Percentiles rank a stretch among this genome's conserved stretches.
These are phyloP conservation scores for Engraulis encrasicolus DNA, from an alignment of 2,113 vertebrate genomes.

Conservation along the genomic window DNA sequence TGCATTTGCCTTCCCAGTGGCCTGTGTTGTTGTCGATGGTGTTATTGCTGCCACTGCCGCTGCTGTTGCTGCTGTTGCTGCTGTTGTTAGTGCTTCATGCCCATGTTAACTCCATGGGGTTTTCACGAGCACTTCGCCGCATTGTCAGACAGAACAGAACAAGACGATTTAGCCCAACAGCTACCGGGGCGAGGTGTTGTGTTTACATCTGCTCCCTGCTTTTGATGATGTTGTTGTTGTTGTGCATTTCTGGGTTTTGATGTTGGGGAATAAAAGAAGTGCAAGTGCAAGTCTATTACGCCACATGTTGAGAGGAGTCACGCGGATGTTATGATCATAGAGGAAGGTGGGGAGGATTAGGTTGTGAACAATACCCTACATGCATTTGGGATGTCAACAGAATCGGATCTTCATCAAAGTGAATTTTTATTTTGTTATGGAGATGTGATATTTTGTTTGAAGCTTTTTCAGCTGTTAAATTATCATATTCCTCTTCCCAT, in stretches of 20 bases:
- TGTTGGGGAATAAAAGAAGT: background rate
- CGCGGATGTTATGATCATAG: background rate
- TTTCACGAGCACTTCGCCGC: background rate
- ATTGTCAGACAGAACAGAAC: slow-evolving; percentile 1
- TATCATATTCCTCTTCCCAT: background rate
- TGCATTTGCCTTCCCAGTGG: too few species aligned
- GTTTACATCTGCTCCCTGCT: background rate
- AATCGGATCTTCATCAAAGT: background rate
- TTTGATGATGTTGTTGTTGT: background rate
- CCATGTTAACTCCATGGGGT: slow-evolving; percentile 4
- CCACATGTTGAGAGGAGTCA: background rate
- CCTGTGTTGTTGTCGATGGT: background rate
- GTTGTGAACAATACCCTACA: background rate
- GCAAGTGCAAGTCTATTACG: too few species aligned
- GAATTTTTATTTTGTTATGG: slow-evolving; percentile 2
- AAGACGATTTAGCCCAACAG: background rate
- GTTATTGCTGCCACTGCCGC: too few species aligned
- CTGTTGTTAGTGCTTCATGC: background rate
- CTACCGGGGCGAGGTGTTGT: background rate
- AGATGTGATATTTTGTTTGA: too few species aligned
- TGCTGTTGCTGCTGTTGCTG: too few species aligned
- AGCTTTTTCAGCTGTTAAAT: background rate
- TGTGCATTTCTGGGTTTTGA: background rate
- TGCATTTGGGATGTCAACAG: background rate
- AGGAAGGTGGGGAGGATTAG: background rate